A percentile compares a stretch with the other conserved stretches of the same genome.
phyloP scores from a whole-genome alignment of 2,888 invertebrate genomes.

The Catotricha subobsoleta region DNA sequence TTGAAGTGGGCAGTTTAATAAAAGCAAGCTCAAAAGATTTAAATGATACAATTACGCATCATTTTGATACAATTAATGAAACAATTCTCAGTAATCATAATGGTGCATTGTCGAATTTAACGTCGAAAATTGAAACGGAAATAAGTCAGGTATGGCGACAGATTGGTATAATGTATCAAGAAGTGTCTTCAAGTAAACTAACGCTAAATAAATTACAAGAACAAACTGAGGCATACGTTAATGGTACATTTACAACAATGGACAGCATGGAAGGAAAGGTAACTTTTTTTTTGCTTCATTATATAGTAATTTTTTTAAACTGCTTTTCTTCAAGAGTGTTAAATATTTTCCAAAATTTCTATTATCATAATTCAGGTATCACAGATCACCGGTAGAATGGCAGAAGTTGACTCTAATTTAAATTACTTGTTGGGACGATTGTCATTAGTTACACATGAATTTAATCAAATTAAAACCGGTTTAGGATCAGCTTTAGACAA shows the following conservation, averaged over 20 bases:
- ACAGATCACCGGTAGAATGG: conserved; percentile 56
- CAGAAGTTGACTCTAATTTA: conserved; percentile 61
- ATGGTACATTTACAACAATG: conserved; percentile 58
- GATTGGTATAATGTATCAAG: conserved; percentile 74
- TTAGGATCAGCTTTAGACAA: conserved; percentile 54
- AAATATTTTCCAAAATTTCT: background rate
- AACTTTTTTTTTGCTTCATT: no score
- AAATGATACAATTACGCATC: conserved; percentile 39
- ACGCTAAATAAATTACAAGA: conserved; percentile 53
- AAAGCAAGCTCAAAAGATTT: conserved; percentile 44
- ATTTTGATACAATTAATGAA: conserved; percentile 51
- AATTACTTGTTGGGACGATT: conserved; percentile 65
- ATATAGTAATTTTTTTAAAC: background rate
- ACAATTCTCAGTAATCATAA: conserved; percentile 54
- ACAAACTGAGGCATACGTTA: conserved; percentile 62
- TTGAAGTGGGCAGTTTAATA: conserved; percentile 53
- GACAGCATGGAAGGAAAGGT: conserved; percentile 61
- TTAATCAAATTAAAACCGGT: conserved; percentile 60
- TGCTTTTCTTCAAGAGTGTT: background rate
- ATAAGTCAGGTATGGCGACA: conserved; percentile 79
- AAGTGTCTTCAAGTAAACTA: conserved; percentile 56
- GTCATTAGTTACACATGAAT: conserved; percentile 67
- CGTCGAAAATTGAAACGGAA: conserved; percentile 57
- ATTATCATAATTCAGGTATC: conserved; percentile 34
- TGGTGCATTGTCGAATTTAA: conserved; percentile 52